Base-by-base conservation (phyloP, 2,888 invertebrate species). In the Macaria notata region DNA sequence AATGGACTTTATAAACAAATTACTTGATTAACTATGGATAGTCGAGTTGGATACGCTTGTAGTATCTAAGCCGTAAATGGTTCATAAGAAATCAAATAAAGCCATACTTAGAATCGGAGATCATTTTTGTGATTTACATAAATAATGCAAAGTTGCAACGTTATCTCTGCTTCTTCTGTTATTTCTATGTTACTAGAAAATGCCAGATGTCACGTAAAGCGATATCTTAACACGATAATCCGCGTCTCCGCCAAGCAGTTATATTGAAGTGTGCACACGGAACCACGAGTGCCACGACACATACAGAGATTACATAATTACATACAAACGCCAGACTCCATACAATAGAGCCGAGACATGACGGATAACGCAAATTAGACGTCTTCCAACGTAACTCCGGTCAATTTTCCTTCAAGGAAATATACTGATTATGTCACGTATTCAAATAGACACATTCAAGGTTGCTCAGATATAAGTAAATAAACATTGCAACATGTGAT, bases 251-350 rank as follows among this genome's bases (percentile, higher is more conserved):
- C 39, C 48, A 47, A 54, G 51, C 54, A 49, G 50, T 41, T 52
- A 49, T 49, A 41, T 52, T 47, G 46, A 50, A 56, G 62, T 66
- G 55, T 59, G 48, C 56, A 66, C 69, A 63, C 70, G 71, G 72
- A 71, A 70, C 70, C 56, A 59, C 64, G 56, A 59, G 19, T 19
- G 19, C 19, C 19, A 1, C 19, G 19, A 19, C 65, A 66, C 65
- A 69, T 49, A 65, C 66, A 59, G 63, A 64, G 60, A 68, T 75
- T 75, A 72, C 71, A 71, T 75, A 78, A 72, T 62, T 49, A 72
- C 55, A 65, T 54, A 65, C 54, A 57, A 46, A 63, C 68, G 72
- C 72, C 58, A 58, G 57, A 55, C 63, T 63, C 49, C 56, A 50
- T 49, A 61, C 56, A 64, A 67, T 55, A 63, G 56, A 64, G 49